These are phyloP conservation scores for Mustela lutreola DNA, from an alignment of 2,113 vertebrate species.

Conservation along the genomic window DNA sequence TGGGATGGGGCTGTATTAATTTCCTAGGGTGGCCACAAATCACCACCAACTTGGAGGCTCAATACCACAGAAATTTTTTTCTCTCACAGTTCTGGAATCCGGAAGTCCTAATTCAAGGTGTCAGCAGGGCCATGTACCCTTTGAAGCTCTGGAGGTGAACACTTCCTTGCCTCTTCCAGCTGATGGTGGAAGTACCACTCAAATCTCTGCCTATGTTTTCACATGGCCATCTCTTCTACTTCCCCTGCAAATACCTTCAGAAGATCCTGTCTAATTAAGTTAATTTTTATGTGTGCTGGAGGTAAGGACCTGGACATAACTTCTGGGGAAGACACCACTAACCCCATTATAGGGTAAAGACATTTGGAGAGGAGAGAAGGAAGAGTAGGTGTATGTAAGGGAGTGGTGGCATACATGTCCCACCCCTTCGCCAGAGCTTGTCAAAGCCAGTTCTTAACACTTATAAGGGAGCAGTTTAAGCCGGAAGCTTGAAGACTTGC, in stretches of 20 bases:
- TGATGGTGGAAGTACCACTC: neutral
- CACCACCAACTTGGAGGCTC: neutral
- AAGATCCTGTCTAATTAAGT: neutral
- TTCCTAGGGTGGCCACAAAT: neutral
- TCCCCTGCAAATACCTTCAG: neutral
- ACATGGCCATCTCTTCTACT: accelerated
- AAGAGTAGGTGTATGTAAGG: neutral
- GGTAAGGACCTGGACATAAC: neutral
- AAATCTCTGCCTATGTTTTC: neutral
- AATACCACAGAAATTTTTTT: neutral
- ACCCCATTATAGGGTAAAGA: neutral
- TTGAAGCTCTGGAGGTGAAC: neutral
- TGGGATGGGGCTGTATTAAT: neutral
- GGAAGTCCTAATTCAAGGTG: neutral
- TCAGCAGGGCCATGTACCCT: neutral
- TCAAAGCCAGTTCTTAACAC: neutral
- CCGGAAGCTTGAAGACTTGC: neutral
- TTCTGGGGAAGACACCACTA: neutral
- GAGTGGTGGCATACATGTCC: accelerated
- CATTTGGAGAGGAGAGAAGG: neutral
- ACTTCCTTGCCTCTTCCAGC: neutral
- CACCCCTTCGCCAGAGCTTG: neutral
- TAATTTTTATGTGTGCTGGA: neutral
- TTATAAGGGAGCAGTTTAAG: neutral
- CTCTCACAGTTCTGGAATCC: neutral